Evolutionary conservation across 2,888 invertebrate genomes (phyloP).

Genomic region (Endotricha flammealis): DNA sequence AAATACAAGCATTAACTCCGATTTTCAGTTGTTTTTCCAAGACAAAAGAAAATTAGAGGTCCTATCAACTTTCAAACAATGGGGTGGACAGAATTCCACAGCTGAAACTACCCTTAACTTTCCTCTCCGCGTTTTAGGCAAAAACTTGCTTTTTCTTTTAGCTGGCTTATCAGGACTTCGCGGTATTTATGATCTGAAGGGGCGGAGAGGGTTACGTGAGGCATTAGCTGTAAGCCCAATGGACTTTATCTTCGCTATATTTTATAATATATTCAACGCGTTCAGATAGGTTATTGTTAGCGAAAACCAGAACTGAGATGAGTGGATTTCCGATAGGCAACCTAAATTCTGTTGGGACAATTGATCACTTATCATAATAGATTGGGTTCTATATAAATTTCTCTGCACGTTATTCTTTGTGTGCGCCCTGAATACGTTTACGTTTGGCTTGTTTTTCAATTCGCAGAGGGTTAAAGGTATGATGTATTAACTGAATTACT

Average conservation of each 20-base stretch:
- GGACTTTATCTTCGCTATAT: constrained; percentile 47
- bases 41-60: constrained; percentile 30
- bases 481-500: too few relatives aligned
- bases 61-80: constrained; percentile 27
- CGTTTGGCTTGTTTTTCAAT: too few relatives aligned
- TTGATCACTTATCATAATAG: too few relatives aligned
- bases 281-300: constrained; percentile 32
- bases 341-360: background rate
- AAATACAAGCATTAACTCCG: constrained; percentile 10
- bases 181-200: constrained; percentile 56
- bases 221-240: constrained; percentile 47
- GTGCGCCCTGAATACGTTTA: too few relatives aligned
- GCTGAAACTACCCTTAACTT: constrained; percentile 20
- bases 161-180: constrained; percentile 51
- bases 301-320: constrained; percentile 5
- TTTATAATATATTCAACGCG: constrained; percentile 40
- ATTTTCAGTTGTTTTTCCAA: constrained; percentile 24
- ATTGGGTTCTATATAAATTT: too few relatives aligned
- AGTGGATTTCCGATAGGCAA: background rate
- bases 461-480: too few relatives aligned
- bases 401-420: too few relatives aligned
- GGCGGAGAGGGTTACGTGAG: constrained; percentile 40
- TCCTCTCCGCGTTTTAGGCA: constrained; percentile 21
- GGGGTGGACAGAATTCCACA: constrained; percentile 21
- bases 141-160: constrained; percentile 34